Evolutionary conservation across 2,888 invertebrate species (phyloP).

Genomic region (Corbicula japonica): DNA sequence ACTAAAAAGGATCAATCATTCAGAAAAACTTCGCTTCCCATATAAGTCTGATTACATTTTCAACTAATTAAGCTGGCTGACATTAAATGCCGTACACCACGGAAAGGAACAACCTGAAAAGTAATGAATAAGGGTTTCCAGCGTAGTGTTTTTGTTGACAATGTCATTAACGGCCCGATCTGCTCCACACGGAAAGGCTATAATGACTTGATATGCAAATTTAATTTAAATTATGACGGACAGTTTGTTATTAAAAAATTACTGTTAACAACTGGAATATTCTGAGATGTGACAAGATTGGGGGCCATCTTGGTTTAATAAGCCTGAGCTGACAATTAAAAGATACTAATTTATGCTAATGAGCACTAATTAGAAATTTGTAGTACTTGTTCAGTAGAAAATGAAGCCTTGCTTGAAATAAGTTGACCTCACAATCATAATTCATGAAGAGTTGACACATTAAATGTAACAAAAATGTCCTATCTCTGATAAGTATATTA

Average conservation of each 20-base stretch:
- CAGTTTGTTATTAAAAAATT: conserved; percentile 7
- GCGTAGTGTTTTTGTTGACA: not conserved
- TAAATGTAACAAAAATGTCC: conserved; percentile 20
- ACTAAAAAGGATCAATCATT: conserved; percentile 8
- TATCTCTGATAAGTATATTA: conserved; percentile 8
- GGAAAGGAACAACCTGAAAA: no score
- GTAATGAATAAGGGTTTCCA: no score
- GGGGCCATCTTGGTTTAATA: conserved; percentile 24
- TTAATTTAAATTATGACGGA: conserved; percentile 13
- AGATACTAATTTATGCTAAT: conserved; percentile 43
- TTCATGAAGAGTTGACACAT: conserved; percentile 32
- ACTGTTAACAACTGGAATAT: conserved; percentile 2
- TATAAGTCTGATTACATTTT: conserved; percentile 36
- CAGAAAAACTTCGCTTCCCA: conserved; percentile 17
- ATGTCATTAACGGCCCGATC: conserved; percentile 33
- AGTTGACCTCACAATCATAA: conserved; percentile 22
- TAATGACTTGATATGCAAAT: conserved; percentile 6
- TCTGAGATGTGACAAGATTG: conserved; percentile 14
- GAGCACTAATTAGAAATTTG: conserved; percentile 41
- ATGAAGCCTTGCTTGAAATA: conserved; percentile 23
- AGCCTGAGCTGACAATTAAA: conserved; percentile 30
- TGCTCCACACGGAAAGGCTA: conserved; percentile 6
- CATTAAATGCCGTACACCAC: conserved; percentile 31
- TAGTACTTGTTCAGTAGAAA: conserved; percentile 19
- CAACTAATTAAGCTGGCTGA: conserved; percentile 30